Conservation (phyloP, 2,113 vertebrate genomes). For the Tor tambroides region DNA sequence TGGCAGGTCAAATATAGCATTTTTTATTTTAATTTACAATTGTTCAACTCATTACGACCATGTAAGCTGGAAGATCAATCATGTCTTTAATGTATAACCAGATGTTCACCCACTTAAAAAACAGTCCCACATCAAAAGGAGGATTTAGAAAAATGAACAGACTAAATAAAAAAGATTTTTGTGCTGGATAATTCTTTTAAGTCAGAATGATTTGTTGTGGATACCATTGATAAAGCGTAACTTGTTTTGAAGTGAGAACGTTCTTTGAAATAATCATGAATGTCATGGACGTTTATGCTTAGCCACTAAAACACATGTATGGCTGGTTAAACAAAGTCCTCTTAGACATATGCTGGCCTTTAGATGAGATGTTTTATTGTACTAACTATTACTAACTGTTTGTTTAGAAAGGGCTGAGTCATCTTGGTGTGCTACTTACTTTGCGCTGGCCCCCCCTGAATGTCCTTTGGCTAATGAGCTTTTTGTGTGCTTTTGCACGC, state of each 20-base stretch:
- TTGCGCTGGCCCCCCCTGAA: slow-evolving; percentile 45
- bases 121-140: neutral
- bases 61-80: neutral
- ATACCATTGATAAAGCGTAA: neutral
- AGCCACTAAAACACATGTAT: neutral
- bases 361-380: slow-evolving; percentile 15
- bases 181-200: neutral
- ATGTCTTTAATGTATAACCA: neutral
- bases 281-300: neutral
- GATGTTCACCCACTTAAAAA: neutral
- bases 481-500: slow-evolving; percentile 57
- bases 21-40: too few species aligned
- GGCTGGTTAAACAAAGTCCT: slow-evolving; percentile 16
- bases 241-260: neutral
- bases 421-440: slow-evolving; percentile 28
- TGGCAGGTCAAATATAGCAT: neutral
- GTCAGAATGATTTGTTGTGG: neutral
- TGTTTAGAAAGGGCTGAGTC: slow-evolving; percentile 10
- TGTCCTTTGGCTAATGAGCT: slow-evolving; percentile 59
- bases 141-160: neutral
- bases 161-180: neutral
- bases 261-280: neutral
- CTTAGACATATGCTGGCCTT: slow-evolving; percentile 14
- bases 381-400: slow-evolving; percentile 40
- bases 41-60: neutral